These are phyloP conservation scores for Endomychus coccineus DNA, from an alignment of 2,888 invertebrate genomes.

Conservation along the genomic window DNA sequence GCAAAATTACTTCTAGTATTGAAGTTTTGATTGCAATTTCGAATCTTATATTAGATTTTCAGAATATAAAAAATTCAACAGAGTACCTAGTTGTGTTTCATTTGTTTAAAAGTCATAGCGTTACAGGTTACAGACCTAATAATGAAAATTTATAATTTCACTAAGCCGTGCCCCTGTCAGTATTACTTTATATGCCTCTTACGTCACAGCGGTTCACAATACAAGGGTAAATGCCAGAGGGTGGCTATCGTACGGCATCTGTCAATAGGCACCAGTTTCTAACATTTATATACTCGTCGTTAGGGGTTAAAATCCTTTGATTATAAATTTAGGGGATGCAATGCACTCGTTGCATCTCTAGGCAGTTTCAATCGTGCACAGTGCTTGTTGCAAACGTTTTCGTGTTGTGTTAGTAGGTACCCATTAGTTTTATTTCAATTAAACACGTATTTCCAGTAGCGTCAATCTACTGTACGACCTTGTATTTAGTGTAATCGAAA, in stretches of 20 bases:
- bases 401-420: not conserved
- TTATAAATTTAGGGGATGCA: conserved; percentile 9
- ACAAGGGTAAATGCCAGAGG: conserved; percentile 7
- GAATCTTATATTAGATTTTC: no score
- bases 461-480: no score
- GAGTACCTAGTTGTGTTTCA: no score
- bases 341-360: conserved; percentile 1
- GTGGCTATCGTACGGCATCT: conserved; percentile 1
- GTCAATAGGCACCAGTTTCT: not conserved
- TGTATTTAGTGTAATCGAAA: no score
- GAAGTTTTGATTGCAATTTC: no score
- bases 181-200: not conserved
- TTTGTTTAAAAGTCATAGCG: not conserved
- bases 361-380: not conserved
- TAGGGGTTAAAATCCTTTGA: conserved; percentile 1
- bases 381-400: not conserved
- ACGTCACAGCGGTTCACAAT: conserved; percentile 14
- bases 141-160: not conserved
- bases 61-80: no score
- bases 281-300: not conserved
- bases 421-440: not conserved
- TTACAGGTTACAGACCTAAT: not conserved
- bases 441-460: not conserved
- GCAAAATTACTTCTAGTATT: no score
- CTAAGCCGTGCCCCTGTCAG: not conserved